phyloP scores from a whole-genome alignment of 1,140 invertebrate species.

The Paraescarpia echinospica region DNA sequence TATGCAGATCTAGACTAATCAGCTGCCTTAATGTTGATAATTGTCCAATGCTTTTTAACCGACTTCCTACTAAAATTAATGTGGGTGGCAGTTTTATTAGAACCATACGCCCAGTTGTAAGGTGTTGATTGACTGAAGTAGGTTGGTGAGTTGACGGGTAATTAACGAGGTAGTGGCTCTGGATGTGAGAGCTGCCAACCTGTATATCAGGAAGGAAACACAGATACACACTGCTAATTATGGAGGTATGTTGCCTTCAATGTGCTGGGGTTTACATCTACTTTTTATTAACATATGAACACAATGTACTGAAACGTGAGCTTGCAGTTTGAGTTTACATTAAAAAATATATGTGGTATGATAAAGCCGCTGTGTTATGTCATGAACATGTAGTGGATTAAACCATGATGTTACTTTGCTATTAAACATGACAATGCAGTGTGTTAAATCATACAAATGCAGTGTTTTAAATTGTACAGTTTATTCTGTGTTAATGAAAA shows the following conservation, averaged over 20 bases:
- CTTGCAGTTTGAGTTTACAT: neutral
- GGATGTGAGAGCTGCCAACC: neutral
- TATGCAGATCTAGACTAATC: too few relatives aligned
- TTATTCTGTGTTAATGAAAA: neutral
- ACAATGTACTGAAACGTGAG: neutral
- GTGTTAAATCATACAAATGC: neutral
- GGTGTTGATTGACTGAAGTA: neutral
- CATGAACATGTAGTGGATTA: neutral
- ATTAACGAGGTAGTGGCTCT: neutral
- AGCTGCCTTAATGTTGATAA: neutral
- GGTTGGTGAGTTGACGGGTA: neutral
- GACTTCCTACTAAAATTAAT: neutral
- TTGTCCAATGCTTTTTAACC: neutral
- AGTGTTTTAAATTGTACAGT: neutral
- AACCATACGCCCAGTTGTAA: neutral
- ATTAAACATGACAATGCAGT: neutral
- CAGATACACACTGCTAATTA: neutral
- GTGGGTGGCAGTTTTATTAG: neutral
- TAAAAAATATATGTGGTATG: neutral
- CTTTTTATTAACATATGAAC: neutral
- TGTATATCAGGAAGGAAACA: neutral
- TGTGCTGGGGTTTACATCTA: neutral
- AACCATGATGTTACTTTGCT: neutral
- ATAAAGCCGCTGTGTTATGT: neutral
- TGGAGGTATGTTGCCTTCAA: neutral